Evolutionary conservation across 2,888 invertebrate species (phyloP), one percentile per base, ranked within the genome.

Genomic region (Punctoribates punctum): DNA sequence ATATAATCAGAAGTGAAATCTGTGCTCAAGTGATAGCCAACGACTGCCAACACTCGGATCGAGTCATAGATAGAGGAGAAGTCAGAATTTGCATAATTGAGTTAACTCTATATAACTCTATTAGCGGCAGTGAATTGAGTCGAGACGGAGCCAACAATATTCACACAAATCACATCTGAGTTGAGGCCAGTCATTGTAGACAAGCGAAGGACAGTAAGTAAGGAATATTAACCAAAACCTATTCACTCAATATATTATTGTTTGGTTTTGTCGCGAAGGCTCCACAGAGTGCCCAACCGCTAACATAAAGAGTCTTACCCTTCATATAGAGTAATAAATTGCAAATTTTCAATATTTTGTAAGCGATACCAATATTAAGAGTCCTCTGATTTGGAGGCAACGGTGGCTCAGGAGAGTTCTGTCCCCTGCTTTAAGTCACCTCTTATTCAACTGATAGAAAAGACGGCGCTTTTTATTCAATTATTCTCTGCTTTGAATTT

Each of bases 141-240:
- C 62, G 29, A 62, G 62, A 62, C 62, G 62, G 62, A 62, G 62
- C 62, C 62, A 62, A 62, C 62, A 62, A 29, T 13, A 29, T 23
- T 46, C 70, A 70, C 70, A 70, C 70, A 70, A 70, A 70, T 70
- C 70, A 62, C n/a, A 62, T 29, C 1, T 23, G 8, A 70, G 70
- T 70, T 38, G 70, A 70, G 70, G 70, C 70, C 70, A 70, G 70
- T 70, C 70, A 70, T 70, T 38, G 42, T 4, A 70, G 70, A 42
- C 38, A 70, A 34, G 42, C 42, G 70, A 70, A 38, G 70, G 70
- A 42, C 70, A 42, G 70, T 65, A 62, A 57, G 57, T 57, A 57
- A 34, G 65, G 17, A 17, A 65, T 65, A 65, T 38, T 34, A 70
- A 38, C 13, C 4, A 42, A 70, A 17, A 2, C 13, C 23, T n/a